phyloP scores from a whole-genome alignment of 2,113 vertebrate species.

The Lagopus leucura region DNA sequence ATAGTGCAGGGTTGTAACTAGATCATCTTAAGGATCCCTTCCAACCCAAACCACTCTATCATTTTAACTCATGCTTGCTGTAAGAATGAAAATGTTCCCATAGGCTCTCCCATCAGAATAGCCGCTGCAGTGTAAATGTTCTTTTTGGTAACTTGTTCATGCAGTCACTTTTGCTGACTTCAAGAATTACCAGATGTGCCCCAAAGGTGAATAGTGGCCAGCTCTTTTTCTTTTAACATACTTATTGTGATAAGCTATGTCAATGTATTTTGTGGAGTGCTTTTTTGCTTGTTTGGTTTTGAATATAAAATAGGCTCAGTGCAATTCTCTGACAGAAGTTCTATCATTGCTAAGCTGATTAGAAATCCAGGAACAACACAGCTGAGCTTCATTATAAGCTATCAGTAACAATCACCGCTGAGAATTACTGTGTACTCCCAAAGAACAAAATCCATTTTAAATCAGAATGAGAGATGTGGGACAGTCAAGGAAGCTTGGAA shows the following conservation, averaged over 20 bases:
- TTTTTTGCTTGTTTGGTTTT: not conserved
- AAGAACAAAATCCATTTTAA: slow-evolving; percentile 58
- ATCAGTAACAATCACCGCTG: slow-evolving; percentile 48
- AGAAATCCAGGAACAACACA: slow-evolving; percentile 42
- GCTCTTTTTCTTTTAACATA: not conserved
- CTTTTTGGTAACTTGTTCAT: not conserved
- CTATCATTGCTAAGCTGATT: slow-evolving; percentile 44
- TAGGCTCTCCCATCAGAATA: not conserved
- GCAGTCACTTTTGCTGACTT: not conserved
- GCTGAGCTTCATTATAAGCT: slow-evolving; percentile 26
- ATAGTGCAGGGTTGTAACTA: too few species aligned
- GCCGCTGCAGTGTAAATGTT: not conserved
- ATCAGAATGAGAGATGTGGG: slow-evolving; percentile 2
- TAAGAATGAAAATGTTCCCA: not conserved
- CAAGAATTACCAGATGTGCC: not conserved
- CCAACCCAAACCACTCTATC: too few species aligned
- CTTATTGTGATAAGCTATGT: not conserved
- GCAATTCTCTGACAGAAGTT: slow-evolving; percentile 18
- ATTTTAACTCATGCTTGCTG: accelerated
- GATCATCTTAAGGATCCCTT: too few species aligned
- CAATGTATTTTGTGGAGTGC: not conserved
- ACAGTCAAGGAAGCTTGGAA: slow-evolving; percentile 28
- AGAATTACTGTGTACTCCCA: slow-evolving; percentile 38
- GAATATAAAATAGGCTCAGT: slow-evolving; percentile 7
- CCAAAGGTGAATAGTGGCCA: not conserved